Base-by-base conservation (phyloP, 2,888 invertebrate species). In the Autographa pulchrina region DNA sequence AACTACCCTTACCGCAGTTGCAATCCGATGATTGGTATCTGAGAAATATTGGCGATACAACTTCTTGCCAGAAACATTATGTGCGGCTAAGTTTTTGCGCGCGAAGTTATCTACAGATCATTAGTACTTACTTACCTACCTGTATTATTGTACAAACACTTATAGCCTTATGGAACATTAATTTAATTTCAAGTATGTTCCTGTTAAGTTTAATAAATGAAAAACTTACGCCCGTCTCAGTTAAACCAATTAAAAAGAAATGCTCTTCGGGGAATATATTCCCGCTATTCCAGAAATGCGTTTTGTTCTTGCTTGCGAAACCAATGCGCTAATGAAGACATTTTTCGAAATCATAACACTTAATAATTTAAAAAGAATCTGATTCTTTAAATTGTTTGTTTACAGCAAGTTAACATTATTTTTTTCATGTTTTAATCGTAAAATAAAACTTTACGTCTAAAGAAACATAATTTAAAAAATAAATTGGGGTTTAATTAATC, bases 341-440 rank as follows among this genome's bases (percentile, higher is more conserved):
- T 91, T 90, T 90, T 88, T 86, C 78, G 83, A 88, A 91, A 89
- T 89, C 88, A 89, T 90, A 86, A 85, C 88, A 83, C 85, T 82
- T 84, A 84, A 32, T 86, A 79, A 65, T 83, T 56, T 86, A 84
- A 86, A 78, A 78, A 78, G 84, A 77, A 78, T 85, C 69, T 72
- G 82, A 85, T 88, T 86, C 80, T 81, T 84, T 72, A 73, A 68
- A 86, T 87, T 84, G 68, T 83, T 82, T 52, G 72, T 56, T 73
- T 77, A 80, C 75, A 72, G 58, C 25, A 60, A 64, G 73, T 43
- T 67, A 52, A 68, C 69, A 66, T 59, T 61, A 61, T 59, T 61
- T 48, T 35, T 58, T 69, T 68, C 62, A 68, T 14, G 31, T 70
- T 72, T 65, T 64, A 56, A 56, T 62, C 35, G 1, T 20, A 25